These are phyloP conservation scores for Agrotis clavis DNA, from an alignment of 2,888 invertebrate species.

Conservation along the genomic window DNA sequence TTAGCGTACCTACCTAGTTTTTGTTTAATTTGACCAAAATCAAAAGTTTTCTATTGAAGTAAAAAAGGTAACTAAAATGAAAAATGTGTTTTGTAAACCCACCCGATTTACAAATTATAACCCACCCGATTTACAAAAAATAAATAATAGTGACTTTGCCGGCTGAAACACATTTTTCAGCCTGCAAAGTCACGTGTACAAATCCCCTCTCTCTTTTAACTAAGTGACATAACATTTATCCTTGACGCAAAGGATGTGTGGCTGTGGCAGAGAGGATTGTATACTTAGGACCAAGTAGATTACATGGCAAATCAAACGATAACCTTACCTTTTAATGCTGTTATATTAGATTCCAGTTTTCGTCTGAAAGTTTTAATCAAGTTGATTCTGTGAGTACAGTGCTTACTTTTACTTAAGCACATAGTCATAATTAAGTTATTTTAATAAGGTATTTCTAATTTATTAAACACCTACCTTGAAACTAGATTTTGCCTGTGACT, in stretches of 20 bases:
- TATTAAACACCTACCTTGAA: too few relatives aligned
- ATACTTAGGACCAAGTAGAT: slow-evolving; percentile 55
- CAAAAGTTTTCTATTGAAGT: too few relatives aligned
- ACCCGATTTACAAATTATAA: too few relatives aligned
- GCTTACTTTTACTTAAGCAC: neutral
- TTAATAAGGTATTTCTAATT: neutral
- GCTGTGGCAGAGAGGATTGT: slow-evolving; percentile 33
- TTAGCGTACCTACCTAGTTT: too few relatives aligned
- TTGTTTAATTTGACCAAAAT: too few relatives aligned
- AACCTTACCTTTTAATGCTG: slow-evolving; percentile 23
- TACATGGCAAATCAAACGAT: slow-evolving; percentile 27
- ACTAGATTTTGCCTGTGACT: too few relatives aligned
- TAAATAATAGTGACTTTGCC: too few relatives aligned
- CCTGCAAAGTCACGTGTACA: slow-evolving; percentile 3
- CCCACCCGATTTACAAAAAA: too few relatives aligned
- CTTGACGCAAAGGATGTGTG: slow-evolving; percentile 19
- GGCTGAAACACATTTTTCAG: neutral
- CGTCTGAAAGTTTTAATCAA: neutral
- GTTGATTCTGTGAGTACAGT: neutral
- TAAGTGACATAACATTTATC: slow-evolving; percentile 26
- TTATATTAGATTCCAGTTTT: neutral
- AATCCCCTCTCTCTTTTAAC: neutral
- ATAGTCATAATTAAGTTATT: neutral
- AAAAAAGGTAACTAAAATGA: too few relatives aligned
- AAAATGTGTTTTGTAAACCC: too few relatives aligned